Base-by-base conservation (phyloP, 2,113 vertebrate genomes). In the Promerops cafer region DNA sequence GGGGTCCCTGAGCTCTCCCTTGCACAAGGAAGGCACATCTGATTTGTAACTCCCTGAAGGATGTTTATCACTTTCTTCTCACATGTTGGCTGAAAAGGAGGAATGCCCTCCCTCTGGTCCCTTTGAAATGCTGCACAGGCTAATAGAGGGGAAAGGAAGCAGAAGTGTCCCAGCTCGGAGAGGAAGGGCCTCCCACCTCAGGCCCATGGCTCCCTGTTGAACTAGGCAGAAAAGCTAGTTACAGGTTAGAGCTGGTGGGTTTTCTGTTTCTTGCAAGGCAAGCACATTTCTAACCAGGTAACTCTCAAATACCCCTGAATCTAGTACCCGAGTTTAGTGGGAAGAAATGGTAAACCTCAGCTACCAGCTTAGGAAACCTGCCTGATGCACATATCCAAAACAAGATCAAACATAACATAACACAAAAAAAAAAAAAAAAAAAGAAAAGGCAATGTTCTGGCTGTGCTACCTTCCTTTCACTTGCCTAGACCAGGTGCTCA, bases 401-500 rank as follows among this genome's bases (percentile, higher is more conserved):
- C 16, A 50, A 53, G 23, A 33, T 66, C 28, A 47, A 89, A 71
- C 0, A 1, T 33, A 54, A 18, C 1, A 4, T 16, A 6, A 47
- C 33, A 28, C 23, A 61, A 39, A 35, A 18, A 31, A 7, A 22
- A 30, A n/a, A 68, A n/a, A 37, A 23, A 50, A 35, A 28, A 31
- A 40, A 64, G 23, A 31, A 11, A 27, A 10, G 16, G 4, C 6
- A 4, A 8, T 0, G 0, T 66, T 52, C 79, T 80, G 35, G 11
- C 27, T 88, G 11, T 9, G 11, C 37, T 60, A 8, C 7, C 35
- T 56, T 52, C 59, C 66, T 85, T 54, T 60, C 59, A 71, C 49
- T 21, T 52, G 39, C 57, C 31, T 21, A 56, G 47, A 37, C 20
- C 16, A 23, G 52, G 13, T 7, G 2, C 11, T 35, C 8, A 3